Evolutionary conservation across 2,888 invertebrate species (phyloP).

Genomic region (Tachina fera): DNA sequence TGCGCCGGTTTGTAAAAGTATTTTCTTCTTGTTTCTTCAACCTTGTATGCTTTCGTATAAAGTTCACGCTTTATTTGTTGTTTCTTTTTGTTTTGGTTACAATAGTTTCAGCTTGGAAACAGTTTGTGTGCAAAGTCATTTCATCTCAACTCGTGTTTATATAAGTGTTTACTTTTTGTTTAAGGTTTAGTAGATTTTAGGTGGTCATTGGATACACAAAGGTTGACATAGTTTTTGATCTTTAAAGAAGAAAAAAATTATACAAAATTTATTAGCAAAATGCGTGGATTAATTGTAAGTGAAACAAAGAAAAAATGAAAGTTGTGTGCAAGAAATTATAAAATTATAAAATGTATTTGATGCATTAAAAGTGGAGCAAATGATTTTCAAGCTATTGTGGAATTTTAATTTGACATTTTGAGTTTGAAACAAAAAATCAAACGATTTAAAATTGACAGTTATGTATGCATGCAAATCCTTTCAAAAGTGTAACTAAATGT

Average conservation of each 20-base stretch:
- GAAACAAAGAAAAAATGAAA: conserved; percentile 21
- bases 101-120: conserved; percentile 44
- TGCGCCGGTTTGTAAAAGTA: conserved; percentile 10
- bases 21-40: conserved; percentile 27
- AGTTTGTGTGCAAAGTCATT: conserved; percentile 39
- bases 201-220: conserved; percentile 77
- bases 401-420: background rate
- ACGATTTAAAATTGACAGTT: no score
- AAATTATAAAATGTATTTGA: background rate
- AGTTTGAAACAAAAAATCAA: no score
- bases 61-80: conserved; percentile 7
- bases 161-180: conserved; percentile 79
- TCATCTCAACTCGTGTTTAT: conserved; percentile 75
- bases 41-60: conserved; percentile 21
- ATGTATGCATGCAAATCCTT: no score
- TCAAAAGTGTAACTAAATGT: no score
- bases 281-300: conserved; percentile 81
- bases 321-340: background rate
- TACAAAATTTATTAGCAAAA: conserved; percentile 70
- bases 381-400: background rate
- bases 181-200: conserved; percentile 81
- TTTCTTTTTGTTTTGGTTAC: conserved; percentile 60
- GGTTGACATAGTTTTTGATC: conserved; percentile 67
- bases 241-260: background rate
- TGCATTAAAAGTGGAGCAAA: background rate